Evolutionary conservation across 2,888 invertebrate species (phyloP), one percentile per base, ranked within the genome.

Genomic region (Siphlonurus alternatus): DNA sequence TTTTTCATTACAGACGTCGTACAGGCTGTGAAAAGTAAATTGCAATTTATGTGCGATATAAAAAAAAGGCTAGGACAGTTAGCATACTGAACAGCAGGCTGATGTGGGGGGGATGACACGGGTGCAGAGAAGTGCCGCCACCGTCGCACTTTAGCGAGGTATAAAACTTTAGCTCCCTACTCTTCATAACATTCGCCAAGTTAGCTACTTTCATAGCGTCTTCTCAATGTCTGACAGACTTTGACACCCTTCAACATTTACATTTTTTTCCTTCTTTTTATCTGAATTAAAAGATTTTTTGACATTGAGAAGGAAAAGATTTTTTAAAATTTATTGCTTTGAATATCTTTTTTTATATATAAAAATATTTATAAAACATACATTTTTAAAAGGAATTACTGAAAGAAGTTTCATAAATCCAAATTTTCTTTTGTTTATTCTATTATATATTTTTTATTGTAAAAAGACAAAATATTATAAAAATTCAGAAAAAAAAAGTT

Each of bases 231-330:
- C 38, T 10, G 15, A 25, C 23, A 25, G 24, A 25, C 61, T 53
- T 18, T 20, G 24, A 3, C 53, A 59, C 59, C 59, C 63, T 59
- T 38, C 38, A 51, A 60, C 61, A 59, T 23, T 19, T 51, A 7
- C 25, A 38, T 51, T 53, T 59, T 22, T 23, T 23, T 63, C 24
- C 38, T 63, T 59, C 59, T 63, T 25, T 18, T 24, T 54, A 56
- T 25, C 56, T 61, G 19, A 19, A 61, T 61, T 61, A 56, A 23
- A 56, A 25, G 22, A 59, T 59, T 38, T n/a, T 63, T 25, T 25
- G 18, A 38, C 38, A 38, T 15, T 15, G 38, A 38, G 15, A 10
- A 38, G 15, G n/a, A n/a, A n/a, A n/a, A n/a, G n/a, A n/a, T n/a
- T n/a, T n/a, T n/a, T n/a, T n/a, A n/a, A n/a, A n/a, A n/a, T n/a